Conservation (phyloP, 2,888 invertebrate species). For the Cenopis cana region DNA sequence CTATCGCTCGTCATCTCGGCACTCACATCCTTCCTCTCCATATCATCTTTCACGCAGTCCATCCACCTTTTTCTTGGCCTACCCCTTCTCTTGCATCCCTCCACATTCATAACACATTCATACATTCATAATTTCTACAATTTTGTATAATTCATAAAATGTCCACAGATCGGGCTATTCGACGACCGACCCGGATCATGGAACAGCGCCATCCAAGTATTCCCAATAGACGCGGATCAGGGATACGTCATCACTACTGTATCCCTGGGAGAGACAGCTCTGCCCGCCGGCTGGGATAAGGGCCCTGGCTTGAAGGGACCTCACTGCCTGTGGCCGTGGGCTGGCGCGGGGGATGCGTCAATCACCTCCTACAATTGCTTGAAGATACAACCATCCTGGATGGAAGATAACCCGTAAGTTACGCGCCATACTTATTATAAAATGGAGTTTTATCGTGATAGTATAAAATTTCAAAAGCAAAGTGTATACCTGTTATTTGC, state of each 20-base stretch:
- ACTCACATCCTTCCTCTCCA: too few relatives aligned
- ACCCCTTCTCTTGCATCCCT: too few relatives aligned
- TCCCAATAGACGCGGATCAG: constrained; percentile 62
- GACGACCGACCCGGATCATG: constrained; percentile 68
- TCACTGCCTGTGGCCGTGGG: constrained; percentile 89
- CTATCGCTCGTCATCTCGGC: too few relatives aligned
- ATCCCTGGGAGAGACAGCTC: constrained; percentile 80
- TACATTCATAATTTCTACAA: too few relatives aligned
- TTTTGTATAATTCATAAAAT: background rate
- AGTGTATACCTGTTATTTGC: too few relatives aligned
- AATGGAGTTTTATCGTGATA: too few relatives aligned
- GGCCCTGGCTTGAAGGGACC: constrained; percentile 72
- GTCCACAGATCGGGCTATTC: constrained; percentile 76
- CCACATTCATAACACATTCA: too few relatives aligned
- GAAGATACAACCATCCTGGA: constrained; percentile 94
- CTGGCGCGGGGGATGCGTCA: constrained; percentile 86
- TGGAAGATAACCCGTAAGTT: constrained; percentile 87
- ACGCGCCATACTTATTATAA: too few relatives aligned
- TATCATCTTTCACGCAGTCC: too few relatives aligned
- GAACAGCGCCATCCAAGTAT: constrained; percentile 70
- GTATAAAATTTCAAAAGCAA: too few relatives aligned
- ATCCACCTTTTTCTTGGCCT: too few relatives aligned
- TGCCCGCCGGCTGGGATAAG: constrained; percentile 86
- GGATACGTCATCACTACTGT: constrained; percentile 82
- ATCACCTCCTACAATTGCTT: constrained; percentile 89